Base-by-base conservation (phyloP, 2,797 vertebrate genomes). In the Gobionotothen gibberifrons region DNA sequence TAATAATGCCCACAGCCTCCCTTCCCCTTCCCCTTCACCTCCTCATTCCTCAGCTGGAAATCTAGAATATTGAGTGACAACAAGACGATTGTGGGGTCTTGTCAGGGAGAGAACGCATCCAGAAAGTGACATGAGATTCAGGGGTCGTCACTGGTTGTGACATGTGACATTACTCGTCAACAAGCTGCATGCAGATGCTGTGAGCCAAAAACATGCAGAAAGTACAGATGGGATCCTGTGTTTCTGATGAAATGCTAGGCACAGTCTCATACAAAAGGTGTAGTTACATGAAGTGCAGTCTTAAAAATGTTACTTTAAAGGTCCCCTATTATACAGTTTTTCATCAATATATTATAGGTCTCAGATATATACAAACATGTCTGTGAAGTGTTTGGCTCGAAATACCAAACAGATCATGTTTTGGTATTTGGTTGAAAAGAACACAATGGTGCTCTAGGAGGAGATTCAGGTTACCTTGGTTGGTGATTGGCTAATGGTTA, bases 1-100 rank as follows among this genome's bases (percentile, higher is more conserved):
- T 80, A 85, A 86, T 85, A 74, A 76, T 72, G 32, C 22, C 55
- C 54, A 17, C 54, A 53, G 47, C 46, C n/a, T 36, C 52, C 26
- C 57, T 19, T 54, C 57, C 40, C n/a, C 39, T 49, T 15, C 40
- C n/a, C 39, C 55, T 15, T 11, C 57, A 3, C 39, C 52, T 39
- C 32, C 32, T 19, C 26, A 6, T 7, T 53, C 57, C 16, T 70
- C 44, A 15, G 53, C 67, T 47, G 29, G 54, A 49, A 77, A 36
- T 54, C 26, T 36, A 69, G 49, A 52, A 32, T 81, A 67, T 64
- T 54, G 51, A 77, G 44, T 73, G 71, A 81, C 81, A 82, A 43
- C 49, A 15, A 62, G 56, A 75, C 69, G 85, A 68, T 81, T 63
- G 36, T 15, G 55, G 65, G 61, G 59, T 75, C 49, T 74, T 74